phyloP scores from a whole-genome alignment of 2,888 invertebrate species.

The Odontomyia ornata region DNA sequence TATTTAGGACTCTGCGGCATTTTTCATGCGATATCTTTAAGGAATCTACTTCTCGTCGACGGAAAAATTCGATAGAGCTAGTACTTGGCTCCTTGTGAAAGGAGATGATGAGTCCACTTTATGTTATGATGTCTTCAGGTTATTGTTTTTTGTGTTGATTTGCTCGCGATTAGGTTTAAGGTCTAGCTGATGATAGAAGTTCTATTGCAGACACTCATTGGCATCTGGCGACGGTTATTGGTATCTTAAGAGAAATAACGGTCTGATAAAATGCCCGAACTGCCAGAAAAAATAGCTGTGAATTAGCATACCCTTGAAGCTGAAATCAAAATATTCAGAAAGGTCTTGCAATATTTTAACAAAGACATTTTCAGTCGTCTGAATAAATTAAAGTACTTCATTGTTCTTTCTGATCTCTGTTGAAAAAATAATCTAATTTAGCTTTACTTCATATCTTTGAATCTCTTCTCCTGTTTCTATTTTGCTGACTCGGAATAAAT shows the following conservation, averaged over 20 bases:
- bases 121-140: conserved; percentile 5
- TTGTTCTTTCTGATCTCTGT: no score
- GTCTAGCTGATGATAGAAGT: not conserved
- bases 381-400: no score
- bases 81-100: not conserved
- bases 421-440: no score
- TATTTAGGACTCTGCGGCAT: not conserved
- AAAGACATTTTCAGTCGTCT: no score
- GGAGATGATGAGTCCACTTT: not conserved
- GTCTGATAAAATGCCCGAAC: not conserved
- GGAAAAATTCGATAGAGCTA: not conserved
- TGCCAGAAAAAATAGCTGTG: no score
- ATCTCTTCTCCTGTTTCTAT: no score
- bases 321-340: no score
- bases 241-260: not conserved
- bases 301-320: no score
- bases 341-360: no score
- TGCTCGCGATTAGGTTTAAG: not conserved
- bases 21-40: not conserved
- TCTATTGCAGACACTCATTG: not conserved
- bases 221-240: not conserved
- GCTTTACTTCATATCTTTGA: no score
- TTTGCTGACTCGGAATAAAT: no score
- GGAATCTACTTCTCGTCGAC: not conserved
- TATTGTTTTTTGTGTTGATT: conserved; percentile 33